phyloP scores from a whole-genome alignment of 2,797 vertebrate genomes.

The Chanos chanos region DNA sequence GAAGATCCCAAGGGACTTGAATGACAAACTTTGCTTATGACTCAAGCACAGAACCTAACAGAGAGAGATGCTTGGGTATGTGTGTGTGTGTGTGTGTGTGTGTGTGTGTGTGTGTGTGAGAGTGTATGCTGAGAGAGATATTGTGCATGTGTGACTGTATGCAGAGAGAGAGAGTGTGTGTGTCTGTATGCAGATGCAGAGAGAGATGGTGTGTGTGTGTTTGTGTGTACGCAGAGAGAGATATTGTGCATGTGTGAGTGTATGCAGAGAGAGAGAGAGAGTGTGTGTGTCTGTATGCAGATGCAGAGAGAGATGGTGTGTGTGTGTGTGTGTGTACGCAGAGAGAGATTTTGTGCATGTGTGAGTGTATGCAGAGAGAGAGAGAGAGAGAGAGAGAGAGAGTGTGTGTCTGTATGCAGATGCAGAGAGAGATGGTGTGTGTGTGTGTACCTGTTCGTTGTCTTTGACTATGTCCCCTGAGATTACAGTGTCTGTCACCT shows the following conservation, averaged over 20 bases:
- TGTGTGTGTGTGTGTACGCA: background rate
- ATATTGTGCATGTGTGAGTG: no score
- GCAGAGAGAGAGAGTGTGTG: background rate
- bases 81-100: no score
- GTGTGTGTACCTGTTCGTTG: slow-evolving; percentile 79
- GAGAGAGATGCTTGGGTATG: no score
- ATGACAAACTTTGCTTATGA: no score
- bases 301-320: background rate
- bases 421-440: no score
- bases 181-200: no score
- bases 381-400: background rate
- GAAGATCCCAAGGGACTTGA: no score
- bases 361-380: no score
- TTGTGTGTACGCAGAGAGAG: background rate
- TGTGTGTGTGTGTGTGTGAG: background rate
- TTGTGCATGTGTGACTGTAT: no score
- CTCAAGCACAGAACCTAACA: slow-evolving; percentile 85
- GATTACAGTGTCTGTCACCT: slow-evolving; percentile 50
- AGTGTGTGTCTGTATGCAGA: background rate
- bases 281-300: background rate
- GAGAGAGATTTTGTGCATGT: no score
- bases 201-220: background rate
- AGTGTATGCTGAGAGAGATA: no score
- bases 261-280: background rate
- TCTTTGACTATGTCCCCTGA: slow-evolving; percentile 75